Conservation (phyloP, 2,797 vertebrate genomes). For the Coccyzus lansbergi region DNA sequence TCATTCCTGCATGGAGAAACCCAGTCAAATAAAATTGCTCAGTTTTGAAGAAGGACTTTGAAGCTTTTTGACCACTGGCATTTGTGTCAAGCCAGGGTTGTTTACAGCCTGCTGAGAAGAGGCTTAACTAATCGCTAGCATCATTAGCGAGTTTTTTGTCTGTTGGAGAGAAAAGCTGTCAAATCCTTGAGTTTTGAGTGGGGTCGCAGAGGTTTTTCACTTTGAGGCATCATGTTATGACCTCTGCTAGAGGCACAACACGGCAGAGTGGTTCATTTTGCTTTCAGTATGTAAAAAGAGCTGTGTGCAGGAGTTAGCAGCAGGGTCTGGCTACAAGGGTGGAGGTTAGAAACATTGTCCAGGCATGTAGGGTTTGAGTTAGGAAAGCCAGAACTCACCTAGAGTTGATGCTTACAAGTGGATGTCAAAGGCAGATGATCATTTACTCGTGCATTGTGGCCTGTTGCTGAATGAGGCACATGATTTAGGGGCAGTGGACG, state of each 20-base stretch:
- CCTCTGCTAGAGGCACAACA: background rate
- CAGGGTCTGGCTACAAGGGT: background rate
- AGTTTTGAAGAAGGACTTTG: background rate
- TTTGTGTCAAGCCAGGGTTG: slow-evolving; percentile 33
- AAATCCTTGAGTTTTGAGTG: background rate
- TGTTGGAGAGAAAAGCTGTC: background rate
- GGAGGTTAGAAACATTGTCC: background rate
- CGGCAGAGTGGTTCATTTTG: background rate
- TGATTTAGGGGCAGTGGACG: background rate
- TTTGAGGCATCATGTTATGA: background rate
- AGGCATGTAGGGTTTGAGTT: background rate
- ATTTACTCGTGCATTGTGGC: fast-evolving
- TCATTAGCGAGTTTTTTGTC: background rate
- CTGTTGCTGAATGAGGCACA: fast-evolving
- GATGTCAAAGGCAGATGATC: background rate
- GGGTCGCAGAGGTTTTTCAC: background rate
- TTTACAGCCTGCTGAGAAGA: slow-evolving; percentile 27
- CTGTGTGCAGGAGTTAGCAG: background rate
- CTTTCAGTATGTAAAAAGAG: background rate
- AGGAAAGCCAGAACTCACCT: background rate
- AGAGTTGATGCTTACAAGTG: background rate
- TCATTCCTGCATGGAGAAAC: background rate
- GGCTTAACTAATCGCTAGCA: background rate
- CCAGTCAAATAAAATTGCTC: background rate
- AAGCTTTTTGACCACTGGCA: slow-evolving; percentile 47